phyloP scores from a whole-genome alignment of 2,113 vertebrate species.

The Gymnobelideus leadbeateri region DNA sequence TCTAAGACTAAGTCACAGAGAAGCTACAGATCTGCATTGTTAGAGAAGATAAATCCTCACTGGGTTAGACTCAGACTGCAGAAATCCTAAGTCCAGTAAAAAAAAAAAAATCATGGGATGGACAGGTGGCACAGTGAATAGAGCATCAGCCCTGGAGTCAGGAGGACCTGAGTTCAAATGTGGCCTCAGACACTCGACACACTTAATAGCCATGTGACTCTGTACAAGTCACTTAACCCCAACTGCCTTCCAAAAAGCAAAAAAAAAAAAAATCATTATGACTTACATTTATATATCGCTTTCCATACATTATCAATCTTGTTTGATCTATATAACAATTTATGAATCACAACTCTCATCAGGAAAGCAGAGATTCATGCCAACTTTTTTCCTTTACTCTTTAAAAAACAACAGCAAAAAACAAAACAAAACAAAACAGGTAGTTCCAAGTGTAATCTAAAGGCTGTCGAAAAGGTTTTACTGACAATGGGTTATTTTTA shows the following conservation, averaged over 20 bases:
- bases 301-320: not conserved
- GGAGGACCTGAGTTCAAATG: too few relatives aligned
- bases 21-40: not conserved
- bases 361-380: not conserved
- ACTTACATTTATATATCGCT: not conserved
- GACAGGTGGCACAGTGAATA: too few relatives aligned
- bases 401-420: not conserved
- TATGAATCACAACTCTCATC: not conserved
- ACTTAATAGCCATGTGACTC: too few relatives aligned
- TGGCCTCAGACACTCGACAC: too few relatives aligned
- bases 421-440: not conserved
- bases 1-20: not conserved
- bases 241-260: too few relatives aligned
- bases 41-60: not conserved
- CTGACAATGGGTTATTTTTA: not conserved
- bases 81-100: not conserved
- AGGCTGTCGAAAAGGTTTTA: not conserved
- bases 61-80: not conserved
- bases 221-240: too few relatives aligned
- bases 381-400: not conserved
- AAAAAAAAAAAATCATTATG: not conserved
- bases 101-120: not conserved
- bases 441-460: not conserved
- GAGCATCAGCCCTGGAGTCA: too few relatives aligned
- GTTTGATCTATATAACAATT: not conserved